Evolutionary conservation across 2,888 invertebrate genomes (phyloP).

Genomic region (Leptothorax acervorum): DNA sequence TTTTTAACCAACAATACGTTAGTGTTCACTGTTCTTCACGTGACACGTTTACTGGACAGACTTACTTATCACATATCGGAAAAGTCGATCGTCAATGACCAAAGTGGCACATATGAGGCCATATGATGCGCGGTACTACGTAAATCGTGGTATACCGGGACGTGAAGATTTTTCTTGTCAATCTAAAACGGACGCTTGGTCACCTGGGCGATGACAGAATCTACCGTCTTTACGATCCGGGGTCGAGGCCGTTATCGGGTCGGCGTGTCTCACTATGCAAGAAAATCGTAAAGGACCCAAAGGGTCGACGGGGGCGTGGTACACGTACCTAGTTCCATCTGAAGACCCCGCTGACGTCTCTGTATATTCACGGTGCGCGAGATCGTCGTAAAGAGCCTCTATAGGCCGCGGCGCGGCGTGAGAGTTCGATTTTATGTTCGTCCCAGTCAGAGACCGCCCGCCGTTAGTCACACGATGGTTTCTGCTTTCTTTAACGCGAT

Average conservation of each 20-base stretch:
- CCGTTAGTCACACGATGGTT: slow-evolving; percentile 67
- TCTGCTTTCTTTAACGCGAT: slow-evolving; percentile 49
- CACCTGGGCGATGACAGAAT: slow-evolving; percentile 67
- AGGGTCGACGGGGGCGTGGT: slow-evolving; percentile 67
- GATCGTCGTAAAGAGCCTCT: slow-evolving; percentile 70
- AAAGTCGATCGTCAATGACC: background rate
- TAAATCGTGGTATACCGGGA: slow-evolving; percentile 11
- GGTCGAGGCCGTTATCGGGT: slow-evolving; percentile 72
- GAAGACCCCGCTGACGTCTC: slow-evolving; percentile 72
- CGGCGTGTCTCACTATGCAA: slow-evolving; percentile 63
- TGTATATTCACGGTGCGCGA: slow-evolving; percentile 64
- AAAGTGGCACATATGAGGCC: background rate
- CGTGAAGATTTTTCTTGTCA: slow-evolving; percentile 17
- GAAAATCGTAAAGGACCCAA: slow-evolving; percentile 74
- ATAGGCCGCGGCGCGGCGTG: slow-evolving; percentile 60
- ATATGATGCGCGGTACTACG: background rate
- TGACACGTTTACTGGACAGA: background rate
- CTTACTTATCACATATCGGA: too few species aligned
- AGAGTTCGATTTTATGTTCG: slow-evolving; percentile 71
- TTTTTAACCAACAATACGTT: background rate
- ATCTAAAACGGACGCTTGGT: slow-evolving; percentile 18
- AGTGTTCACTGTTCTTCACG: background rate
- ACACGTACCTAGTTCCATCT: slow-evolving; percentile 60
- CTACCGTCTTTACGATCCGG: slow-evolving; percentile 71
- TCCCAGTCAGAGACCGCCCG: slow-evolving; percentile 65